Conservation (phyloP, 2,113 vertebrate genomes). For the Vombatus ursinus region DNA sequence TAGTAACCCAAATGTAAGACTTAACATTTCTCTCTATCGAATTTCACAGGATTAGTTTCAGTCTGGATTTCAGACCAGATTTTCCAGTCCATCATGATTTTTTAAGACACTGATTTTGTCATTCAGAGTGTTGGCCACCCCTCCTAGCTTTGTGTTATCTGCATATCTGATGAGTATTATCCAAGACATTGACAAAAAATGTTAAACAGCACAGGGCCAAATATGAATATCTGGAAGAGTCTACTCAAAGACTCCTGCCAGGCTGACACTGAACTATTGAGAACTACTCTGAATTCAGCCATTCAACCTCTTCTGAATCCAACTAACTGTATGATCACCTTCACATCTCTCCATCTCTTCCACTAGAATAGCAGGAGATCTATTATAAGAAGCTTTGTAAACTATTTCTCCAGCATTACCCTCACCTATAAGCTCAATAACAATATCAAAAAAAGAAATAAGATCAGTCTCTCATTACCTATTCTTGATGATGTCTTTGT, state of each 20-base stretch:
- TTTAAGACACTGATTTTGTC: neutral
- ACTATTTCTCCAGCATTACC: neutral
- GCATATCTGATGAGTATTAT: neutral
- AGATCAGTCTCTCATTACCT: neutral
- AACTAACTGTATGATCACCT: neutral
- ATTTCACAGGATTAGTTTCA: neutral
- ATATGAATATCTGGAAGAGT: neutral
- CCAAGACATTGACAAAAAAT: neutral
- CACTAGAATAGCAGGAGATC: neutral
- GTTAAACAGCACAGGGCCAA: neutral
- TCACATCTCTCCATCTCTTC: neutral
- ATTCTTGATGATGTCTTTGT: neutral
- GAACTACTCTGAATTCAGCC: neutral
- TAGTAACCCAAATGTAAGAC: neutral
- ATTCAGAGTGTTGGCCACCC: neutral
- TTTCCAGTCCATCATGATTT: neutral
- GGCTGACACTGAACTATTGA: neutral
- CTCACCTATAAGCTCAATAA: neutral
- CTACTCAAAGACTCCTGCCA: neutral
- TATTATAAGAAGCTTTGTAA: neutral
- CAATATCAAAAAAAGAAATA: neutral
- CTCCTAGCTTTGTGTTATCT: neutral
- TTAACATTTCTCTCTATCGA: neutral
- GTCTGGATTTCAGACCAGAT: neutral
- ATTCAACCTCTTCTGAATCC: neutral